Evolutionary conservation across 2,888 invertebrate genomes (phyloP), one percentile per base, ranked within the genome.

Genomic region (Lithosia quadra): DNA sequence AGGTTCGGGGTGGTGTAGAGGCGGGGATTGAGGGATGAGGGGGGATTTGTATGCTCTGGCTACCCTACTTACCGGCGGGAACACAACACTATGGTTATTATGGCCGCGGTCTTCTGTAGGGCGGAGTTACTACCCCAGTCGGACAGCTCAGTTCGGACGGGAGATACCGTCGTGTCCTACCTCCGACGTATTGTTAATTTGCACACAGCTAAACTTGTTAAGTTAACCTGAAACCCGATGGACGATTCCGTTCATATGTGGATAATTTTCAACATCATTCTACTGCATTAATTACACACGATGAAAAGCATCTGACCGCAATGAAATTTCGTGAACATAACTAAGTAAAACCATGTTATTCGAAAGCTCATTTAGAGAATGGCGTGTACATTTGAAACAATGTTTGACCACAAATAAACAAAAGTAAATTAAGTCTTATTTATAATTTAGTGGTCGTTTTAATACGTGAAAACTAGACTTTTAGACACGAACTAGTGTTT

Each of bases 321-420:
- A 57, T 56, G 58, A 43, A 58, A 21, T 67, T 59, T 21, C 5
- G 7, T 36, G 28, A 62, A 39, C 61, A n/a, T 11, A 59, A 59
- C 62, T 67, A 64, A 64, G 59, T 66, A 58, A 67, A 67, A 34
- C 9, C 18, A 22, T 56, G 28, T 70, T 65, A 63, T 65, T 58
- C 15, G 64, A 65, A 58, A 63, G 39, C 64, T 67, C 0, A 59
- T 68, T 71, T 55, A 24, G 22, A 33, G 3, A 64, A 36, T 67
- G 21, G 13, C 22, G 10, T 43, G 39, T 67, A 33, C 36, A 63
- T 71, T 69, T 59, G 34, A n/a, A 61, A 43, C 61, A 69, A 71
- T 69, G 74, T 76, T 71, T 56, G 49, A 58, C 63, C 43, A 67
- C 68, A 67, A 71, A 73, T 71, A 76, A 76, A 76, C 49, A 59